phyloP scores from a whole-genome alignment of 2,797 vertebrate genomes.

The Naso thynnoides region DNA sequence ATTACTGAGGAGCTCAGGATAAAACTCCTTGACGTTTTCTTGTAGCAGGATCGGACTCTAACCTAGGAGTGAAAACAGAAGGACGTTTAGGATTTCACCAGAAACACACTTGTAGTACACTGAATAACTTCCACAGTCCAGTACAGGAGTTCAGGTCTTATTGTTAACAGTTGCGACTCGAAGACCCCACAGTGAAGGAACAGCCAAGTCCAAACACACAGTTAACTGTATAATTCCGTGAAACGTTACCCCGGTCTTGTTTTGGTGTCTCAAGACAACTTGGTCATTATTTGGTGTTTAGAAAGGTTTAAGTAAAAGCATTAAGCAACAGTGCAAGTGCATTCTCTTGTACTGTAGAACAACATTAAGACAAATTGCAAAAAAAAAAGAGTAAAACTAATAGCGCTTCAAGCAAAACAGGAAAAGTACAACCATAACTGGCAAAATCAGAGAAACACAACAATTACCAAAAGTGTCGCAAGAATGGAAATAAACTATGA shows the following conservation, averaged over 20 bases:
- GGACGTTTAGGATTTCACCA: neutral
- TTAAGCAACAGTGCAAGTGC: too few relatives aligned
- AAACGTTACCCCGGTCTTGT: neutral
- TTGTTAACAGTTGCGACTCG: accelerated
- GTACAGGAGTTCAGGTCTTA: neutral
- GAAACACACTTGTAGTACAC: neutral
- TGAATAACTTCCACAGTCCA: neutral
- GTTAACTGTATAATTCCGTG: neutral
- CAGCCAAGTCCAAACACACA: neutral
- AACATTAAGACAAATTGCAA: neutral
- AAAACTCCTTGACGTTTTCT: conserved; percentile 1
- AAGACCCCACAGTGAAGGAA: neutral
- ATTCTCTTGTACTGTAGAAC: neutral
- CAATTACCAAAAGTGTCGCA: conserved; percentile 32
- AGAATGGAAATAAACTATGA: conserved; percentile 57
- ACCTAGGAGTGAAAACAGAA: conserved; percentile 48
- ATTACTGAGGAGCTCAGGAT: conserved; percentile 32
- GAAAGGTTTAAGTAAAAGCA: neutral
- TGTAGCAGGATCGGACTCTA: conserved; percentile 9
- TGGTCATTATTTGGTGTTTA: neutral
- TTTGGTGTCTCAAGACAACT: neutral
- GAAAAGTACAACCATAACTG: neutral
- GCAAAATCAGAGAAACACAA: neutral
- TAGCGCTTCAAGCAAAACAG: neutral
- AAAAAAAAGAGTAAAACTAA: conserved; percentile 5